Base-by-base conservation (phyloP, 2,113 vertebrate species). In the Lycocorax pyrrhopterus region DNA sequence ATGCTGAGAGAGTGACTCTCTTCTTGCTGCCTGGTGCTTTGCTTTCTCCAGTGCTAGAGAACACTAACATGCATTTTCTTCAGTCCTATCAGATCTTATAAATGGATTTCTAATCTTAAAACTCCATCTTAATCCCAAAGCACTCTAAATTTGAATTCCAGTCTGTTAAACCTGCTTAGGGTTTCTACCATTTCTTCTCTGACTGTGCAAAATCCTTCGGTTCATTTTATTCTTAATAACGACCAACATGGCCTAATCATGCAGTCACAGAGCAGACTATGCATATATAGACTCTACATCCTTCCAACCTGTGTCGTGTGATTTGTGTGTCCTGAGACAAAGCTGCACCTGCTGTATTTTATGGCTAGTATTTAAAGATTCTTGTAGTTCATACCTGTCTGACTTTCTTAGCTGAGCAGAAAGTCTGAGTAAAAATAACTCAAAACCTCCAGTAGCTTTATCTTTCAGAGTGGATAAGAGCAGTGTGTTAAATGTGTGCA, bases 1-100 rank as follows among this genome's bases (percentile, higher is more conserved):
- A n/a, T 26, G 17, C 2, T 62, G 83, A 35, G 25, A n/a, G n/a
- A 18, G 7, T 0, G 0, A 25, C 3, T 73, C 20, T 58, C 20
- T 4, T 51, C 51, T 60, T 17, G 21, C 19, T 71, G 63, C 21
- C 25, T 47, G 32, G 14, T 74, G 56, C 37, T 81, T 43, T 67
- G 41, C 33, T 77, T 78, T 53, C 41, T 71, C 7, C 27, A n/a
- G 1, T n/a, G 17, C 21, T 5, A 56, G 25, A 16, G 51, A 86
- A 26, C 4, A 5, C 18, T 16, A 58, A 37, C 5, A 2, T 21
- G 20, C 17, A 4, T 60, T 84, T 93, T 83, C 39, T 60, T 33
- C 44, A 43, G n/a, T 43, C 16, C 63, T 80, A 15, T 62, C 10
- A 9, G 46, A 26, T 8, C 30, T 81, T 41, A 19, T 67, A 78